phyloP scores from a whole-genome alignment of 1,140 invertebrate species.

The Oppia nitens region DNA sequence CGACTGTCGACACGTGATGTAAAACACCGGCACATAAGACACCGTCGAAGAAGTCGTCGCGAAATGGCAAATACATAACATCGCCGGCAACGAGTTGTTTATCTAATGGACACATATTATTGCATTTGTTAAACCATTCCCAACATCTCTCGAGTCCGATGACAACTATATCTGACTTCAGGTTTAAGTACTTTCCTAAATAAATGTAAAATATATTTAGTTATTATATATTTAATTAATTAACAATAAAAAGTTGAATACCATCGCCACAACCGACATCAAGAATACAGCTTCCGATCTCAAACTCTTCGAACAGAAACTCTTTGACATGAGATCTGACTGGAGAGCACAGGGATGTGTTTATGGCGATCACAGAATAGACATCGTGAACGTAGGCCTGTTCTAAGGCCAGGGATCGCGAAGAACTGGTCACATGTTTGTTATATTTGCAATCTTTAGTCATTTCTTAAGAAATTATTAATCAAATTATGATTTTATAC shows the following conservation, averaged over 20 bases:
- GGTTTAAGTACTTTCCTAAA: conserved; percentile 72
- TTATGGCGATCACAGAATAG: conserved; percentile 62
- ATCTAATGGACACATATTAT: conserved; percentile 39
- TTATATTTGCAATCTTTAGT: not conserved
- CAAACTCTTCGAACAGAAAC: conserved; percentile 59
- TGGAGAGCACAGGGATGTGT: conserved; percentile 43
- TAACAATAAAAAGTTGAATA: no score
- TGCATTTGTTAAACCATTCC: conserved; percentile 42
- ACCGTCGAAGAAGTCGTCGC: conserved; percentile 82
- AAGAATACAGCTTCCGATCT: conserved; percentile 75
- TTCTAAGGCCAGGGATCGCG: conserved; percentile 64
- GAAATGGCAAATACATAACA: conserved; percentile 71
- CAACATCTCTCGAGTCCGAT: conserved; percentile 72
- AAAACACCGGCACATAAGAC: conserved; percentile 84
- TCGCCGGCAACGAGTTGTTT: conserved; percentile 49
- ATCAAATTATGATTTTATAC: no score
- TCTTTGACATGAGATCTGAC: conserved; percentile 41
- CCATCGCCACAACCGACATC: conserved; percentile 87
- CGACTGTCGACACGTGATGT: conserved; percentile 75
- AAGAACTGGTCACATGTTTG: not conserved
- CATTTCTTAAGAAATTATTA: not conserved
- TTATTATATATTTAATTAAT: no score
- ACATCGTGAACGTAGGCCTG: conserved; percentile 87
- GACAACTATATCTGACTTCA: conserved; percentile 66
- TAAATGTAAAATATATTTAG: no score